Base-by-base conservation (phyloP, 2,797 vertebrate species). In the Leptodactylus fallax region DNA sequence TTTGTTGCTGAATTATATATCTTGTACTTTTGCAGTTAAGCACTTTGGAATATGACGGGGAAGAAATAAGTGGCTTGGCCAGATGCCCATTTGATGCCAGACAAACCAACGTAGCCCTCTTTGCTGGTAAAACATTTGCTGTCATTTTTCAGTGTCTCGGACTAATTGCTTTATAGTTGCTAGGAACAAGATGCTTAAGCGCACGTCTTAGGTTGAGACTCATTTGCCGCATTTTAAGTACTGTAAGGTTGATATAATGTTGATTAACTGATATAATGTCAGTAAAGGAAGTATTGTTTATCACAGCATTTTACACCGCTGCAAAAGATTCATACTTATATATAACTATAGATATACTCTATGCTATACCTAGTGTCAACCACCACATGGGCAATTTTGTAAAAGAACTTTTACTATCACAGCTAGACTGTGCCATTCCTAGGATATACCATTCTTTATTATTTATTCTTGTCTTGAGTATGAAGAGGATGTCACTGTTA, bases 101-200 rank as follows among this genome's bases (percentile, higher is more conserved):
- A 95, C 98, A 99, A 96, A 99, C 98, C 95, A 99, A 99, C n/a
- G 98, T 99, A 90, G 98, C 98, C 92, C 97, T 99, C 87, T 99
- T 99, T 91, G 98, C 98, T 91, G 98, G 98, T 99, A 96, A 94
- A 92, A 92, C 87, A 89, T 92, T 88, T 91, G 89, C 84, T 90
- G 84, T 93, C 92, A 93, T 91, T 76, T 65, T 51, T 17, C 53
- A 49, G 21, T 51, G 14, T 91, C 90, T 92, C 91, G 92, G 93
- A 95, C 93, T 92, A 92, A 95, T 95, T 93, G 90, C 87, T 90
- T 86, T 87, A 90, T 93, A 90, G 89, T 87, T 90, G 87, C 85
- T 89, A 85, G 89, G 89, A 79, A 87, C 92, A 91, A 91, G 92
- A 90, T 90, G 87, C 87, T 36, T 36, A 80, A 86, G 84, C 76